Evolutionary conservation across 2,113 vertebrate genomes (phyloP), one percentile per base, ranked within the genome.

Genomic region (Petromus typicus): DNA sequence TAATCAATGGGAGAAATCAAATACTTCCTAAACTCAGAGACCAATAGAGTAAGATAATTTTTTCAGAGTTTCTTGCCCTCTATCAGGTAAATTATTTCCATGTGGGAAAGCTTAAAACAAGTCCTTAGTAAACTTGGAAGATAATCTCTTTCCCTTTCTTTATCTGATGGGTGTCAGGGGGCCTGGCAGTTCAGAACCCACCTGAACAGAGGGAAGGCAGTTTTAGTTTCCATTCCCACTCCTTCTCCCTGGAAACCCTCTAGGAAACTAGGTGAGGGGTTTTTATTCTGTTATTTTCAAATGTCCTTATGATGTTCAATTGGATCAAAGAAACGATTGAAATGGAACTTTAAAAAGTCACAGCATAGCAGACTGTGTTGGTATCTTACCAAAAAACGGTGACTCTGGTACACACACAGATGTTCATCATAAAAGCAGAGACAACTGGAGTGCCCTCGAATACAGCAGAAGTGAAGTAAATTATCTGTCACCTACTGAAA

Each of bases 81-180:
- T 61, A 59, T 69, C 59, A 93, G n/a, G 43, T 86, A 90, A 82
- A 83, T 90, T 91, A 75, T 80, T 95, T 91, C 56, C 63, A 80
- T 0, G 0, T 73, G 71, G 69, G 37, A 30, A 79, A 91, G 43
- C 56, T 95, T 83, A 84, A 84, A 93, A 56, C n/a, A 86, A 78
- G 83, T 27, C 32, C 5, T n/a, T 40, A 73, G 6, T 25, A 69
- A 79, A 57, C 51, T 48, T 23, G 34, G 4, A 43, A n/a, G 37
- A 23, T 54, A 56, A 56, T 78, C 12, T 78, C 37, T 45, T 85
- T 85, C 25, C 18, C 30, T 86, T 51, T 81, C 17, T 30, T 76
- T 67, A 71, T 64, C 40, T 76, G 86, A 48, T 40, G 23, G 23
- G 14, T 25, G 25, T 9, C 51, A 81, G 66, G 69, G 30, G 48